phyloP scores from a whole-genome alignment of 2,797 vertebrate genomes.

The Anniella stebbinsi region DNA sequence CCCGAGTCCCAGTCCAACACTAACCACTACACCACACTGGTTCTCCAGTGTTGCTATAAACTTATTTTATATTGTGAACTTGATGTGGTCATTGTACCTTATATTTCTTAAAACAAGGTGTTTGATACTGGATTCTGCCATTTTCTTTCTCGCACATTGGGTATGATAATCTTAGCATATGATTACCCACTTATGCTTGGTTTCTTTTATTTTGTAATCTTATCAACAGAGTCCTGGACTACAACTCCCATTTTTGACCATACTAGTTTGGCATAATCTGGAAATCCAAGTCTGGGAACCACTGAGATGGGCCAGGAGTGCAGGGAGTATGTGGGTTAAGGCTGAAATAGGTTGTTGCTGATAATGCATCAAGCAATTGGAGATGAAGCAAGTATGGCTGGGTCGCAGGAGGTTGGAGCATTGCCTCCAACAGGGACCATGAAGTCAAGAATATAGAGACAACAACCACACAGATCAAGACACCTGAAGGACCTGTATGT shows the following conservation, averaged over 20 bases:
- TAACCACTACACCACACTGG: no score
- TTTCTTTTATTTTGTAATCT: no score
- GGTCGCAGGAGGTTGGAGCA: not conserved
- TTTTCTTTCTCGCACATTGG: not conserved
- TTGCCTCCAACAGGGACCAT: not conserved
- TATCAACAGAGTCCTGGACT: not conserved
- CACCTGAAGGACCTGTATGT: not conserved
- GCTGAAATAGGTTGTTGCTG: no score
- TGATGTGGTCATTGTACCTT: not conserved
- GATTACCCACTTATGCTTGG: constrained; percentile 10
- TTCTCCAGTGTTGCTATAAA: constrained; percentile 1
- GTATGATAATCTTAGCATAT: not conserved
- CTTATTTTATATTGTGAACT: not conserved
- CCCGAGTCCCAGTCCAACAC: no score
- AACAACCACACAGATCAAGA: not conserved
- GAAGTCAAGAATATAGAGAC: not conserved
- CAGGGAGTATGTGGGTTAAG: no score
- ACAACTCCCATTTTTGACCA: not conserved
- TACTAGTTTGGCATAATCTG: not conserved
- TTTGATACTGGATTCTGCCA: not conserved
- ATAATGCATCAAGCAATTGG: not conserved
- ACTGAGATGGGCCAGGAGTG: not conserved
- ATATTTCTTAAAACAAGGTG: not conserved
- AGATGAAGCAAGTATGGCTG: not conserved
- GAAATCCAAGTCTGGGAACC: not conserved